Base-by-base conservation (phyloP, 2,113 vertebrate genomes). In the Melanocharis versteri region DNA sequence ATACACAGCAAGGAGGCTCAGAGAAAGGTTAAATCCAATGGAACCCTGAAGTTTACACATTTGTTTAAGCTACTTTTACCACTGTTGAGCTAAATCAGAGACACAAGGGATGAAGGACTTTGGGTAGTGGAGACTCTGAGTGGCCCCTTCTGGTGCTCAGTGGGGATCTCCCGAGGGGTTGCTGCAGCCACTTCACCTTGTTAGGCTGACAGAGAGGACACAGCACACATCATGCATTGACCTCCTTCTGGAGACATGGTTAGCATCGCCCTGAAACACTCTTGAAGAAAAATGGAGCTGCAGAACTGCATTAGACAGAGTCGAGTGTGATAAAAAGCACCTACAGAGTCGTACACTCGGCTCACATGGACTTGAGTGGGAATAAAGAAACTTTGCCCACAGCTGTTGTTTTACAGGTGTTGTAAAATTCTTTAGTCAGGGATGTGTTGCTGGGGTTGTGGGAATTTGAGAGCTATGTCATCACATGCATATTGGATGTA, bases 401-500 rank as follows among this genome's bases (percentile, higher is more conserved):
- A 31, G 21, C 6, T 10, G n/a, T n/a, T n/a, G n/a, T n/a, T n/a
- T n/a, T n/a, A n/a, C 28, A 39, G 47, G 11, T 42, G 26, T 20
- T 78, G 50, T 66, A 65, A 89, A 83, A 5, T 13, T 30, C 27
- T 77, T 23, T 42, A 65, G 16, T 4, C 0, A 1, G 28, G 9
- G 26, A 24, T 0, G 0, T 39, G 7, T 24, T 65, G 9, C 11
- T 0, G 0, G 4, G 9, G 19, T 73, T 28, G 58, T 39, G 54
- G 37, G 56, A 83, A 48, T 70, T 60, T 61, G 15, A 83, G 19
- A 48, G 3, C 19, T 69, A 5, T 12, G 20, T 26, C 9, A 53
- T 61, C 15, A 30, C 18, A 12, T 65, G 30, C 11, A 64, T 68
- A 56, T 35, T 88, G 58, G 58, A 58, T 89, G 62, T 53, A 62